Conservation (phyloP, 1,140 invertebrate genomes). For the Zaprionus tsacasi region DNA sequence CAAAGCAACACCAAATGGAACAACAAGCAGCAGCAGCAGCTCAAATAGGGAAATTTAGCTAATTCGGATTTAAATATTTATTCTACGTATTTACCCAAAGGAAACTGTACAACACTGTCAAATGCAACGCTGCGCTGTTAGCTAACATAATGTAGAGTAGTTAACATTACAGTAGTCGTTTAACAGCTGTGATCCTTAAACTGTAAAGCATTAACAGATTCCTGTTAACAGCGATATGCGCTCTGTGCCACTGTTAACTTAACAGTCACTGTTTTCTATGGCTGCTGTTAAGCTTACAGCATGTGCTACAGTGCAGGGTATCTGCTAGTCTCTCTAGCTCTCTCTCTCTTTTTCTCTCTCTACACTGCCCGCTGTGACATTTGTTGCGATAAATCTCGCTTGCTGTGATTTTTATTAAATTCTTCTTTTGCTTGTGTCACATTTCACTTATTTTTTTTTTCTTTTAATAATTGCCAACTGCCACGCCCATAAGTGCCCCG, state of each 20-base stretch:
- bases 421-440: slow-evolving; percentile 8
- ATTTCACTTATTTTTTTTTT: slow-evolving; percentile 15
- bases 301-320: too few species aligned
- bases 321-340: background rate
- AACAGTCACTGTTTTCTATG: too few species aligned
- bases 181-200: too few species aligned
- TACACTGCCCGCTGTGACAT: background rate
- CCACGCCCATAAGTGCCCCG: background rate
- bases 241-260: too few species aligned
- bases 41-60: background rate
- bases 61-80: slow-evolving; percentile 7
- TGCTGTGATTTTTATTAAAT: slow-evolving; percentile 10
- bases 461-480: slow-evolving; percentile 16
- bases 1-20: slow-evolving; percentile 14
- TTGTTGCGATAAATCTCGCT: slow-evolving; percentile 6
- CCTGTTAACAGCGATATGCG: too few species aligned
- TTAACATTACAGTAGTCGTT: too few species aligned
- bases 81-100: background rate
- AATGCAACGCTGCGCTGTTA: too few species aligned
- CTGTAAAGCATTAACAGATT: too few species aligned
- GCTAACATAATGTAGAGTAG: too few species aligned
- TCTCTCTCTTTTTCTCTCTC: background rate
- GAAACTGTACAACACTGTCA: too few species aligned
- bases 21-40: slow-evolving; percentile 1
- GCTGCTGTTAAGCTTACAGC: too few species aligned